phyloP scores from a whole-genome alignment of 2,888 invertebrate species.

The Teleiodes luculella region DNA sequence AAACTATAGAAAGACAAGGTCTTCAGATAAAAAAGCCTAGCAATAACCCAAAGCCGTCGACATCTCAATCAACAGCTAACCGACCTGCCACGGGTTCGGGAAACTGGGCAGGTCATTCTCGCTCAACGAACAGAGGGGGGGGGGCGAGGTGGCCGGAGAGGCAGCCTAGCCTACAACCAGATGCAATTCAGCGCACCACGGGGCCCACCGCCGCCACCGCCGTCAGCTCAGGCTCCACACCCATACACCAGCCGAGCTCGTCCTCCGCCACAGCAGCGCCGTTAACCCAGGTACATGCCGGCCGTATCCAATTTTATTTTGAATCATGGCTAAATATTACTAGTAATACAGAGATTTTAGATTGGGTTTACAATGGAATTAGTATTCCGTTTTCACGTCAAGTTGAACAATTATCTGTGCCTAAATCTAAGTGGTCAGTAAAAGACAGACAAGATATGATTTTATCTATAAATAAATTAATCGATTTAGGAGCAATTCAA shows the following conservation, averaged over 20 bases:
- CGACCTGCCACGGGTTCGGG: background rate
- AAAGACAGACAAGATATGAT: background rate
- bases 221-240: background rate
- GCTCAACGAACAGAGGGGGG: conserved; percentile 14
- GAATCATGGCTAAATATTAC: conserved; percentile 23
- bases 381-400: conserved; percentile 7
- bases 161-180: background rate
- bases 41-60: background rate
- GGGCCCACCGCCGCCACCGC: background rate
- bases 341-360: conserved; percentile 14
- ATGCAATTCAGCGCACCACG: conserved; percentile 4
- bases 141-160: conserved; percentile 8
- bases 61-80: background rate
- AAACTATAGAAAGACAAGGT: background rate
- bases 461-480: background rate
- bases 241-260: background rate
- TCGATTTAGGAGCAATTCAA: background rate
- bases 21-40: conserved; percentile 8
- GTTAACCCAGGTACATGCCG: conserved; percentile 22
- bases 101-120: conserved; percentile 14
- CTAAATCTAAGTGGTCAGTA: background rate
- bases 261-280: background rate
- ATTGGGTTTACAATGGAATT: conserved; percentile 21
- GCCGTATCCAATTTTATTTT: conserved; percentile 22
- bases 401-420: conserved; percentile 7